Evolutionary conservation across 35 echinoderm and acorn worm genomes (phyloP), one percentile per base, ranked within the genome.

Genomic region (Patiria miniata): DNA sequence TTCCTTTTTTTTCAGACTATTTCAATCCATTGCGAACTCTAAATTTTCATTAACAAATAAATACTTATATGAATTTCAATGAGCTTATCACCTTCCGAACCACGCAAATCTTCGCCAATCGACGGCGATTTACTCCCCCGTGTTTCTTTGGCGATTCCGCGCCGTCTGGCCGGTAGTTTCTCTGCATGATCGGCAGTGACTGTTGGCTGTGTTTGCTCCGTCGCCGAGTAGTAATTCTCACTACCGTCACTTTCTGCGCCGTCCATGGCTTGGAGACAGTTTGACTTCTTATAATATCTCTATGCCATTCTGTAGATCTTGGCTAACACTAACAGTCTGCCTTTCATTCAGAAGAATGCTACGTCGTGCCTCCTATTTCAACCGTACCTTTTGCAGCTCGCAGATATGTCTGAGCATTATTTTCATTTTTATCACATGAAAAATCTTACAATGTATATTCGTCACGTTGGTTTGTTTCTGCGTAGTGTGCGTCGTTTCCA

Each of bases 201-300:
- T 34, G 7, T 0, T 10, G 65, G 65, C 65, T 73, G 30, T 36
- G 34, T 23, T 21, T 23, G 19, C 65, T 73, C 65, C 26, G 8
- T 6, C 14, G 65, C 65, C 19, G 65, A 73, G 26, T 32, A 73
- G 65, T 73, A 73, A 15, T 34, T 30, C 8, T 73, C 65, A 0
- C 65, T 73, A 28, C 65, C 26, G 29, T 73, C 65, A 30, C 65
- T 73, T 9, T 73, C 65, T 73, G 65, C 65, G 10, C 65, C 65
- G 34, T 73, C 65, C 65, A 73, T 73, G 29, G 19, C 29, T 36
- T 73, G 10, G 26, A 73, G 0, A 32, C 19, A 73, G 65, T 22
- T 73, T 47, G 42, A 47, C 42, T n/a, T n/a, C n/a, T n/a, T n/a
- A n/a, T n/a, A 47, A 47, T 6, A 12, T 12, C 42, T 47, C 4